Base-by-base conservation (phyloP, 2,113 vertebrate species). In the Scartelaos histophorus region DNA sequence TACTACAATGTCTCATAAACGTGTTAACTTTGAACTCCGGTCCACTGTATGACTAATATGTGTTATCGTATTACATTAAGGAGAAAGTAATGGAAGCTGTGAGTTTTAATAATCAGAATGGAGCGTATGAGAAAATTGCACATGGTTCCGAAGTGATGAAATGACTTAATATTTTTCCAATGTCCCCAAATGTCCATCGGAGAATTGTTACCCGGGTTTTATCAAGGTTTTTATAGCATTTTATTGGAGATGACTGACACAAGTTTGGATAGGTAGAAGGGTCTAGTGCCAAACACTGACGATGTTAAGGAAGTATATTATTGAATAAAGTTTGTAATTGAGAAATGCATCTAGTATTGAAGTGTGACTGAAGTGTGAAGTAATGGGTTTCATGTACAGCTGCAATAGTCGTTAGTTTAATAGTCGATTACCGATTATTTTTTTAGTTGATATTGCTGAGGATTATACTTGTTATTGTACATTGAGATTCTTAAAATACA, bases 21-120 rank as follows among this genome's bases (percentile, higher is more conserved):
- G 61, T 58, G 70, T 84, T 75, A 89, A 89, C 89, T 92, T 91
- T 92, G 84, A 93, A 92, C 85, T 80, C 67, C 19, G 60, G 78
- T 89, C 90, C 88, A 82, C 60, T 16, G 64, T 80, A 87, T 91
- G 90, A 91, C 85, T 91, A 91, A 91, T 84, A 79, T 77, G 66
- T 85, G 91, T 91, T 87, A 90, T 85, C 75, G 88, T 87, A 85
- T 85, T 69, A 85, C 56, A 70, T 82, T 74, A 84, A 83, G 83
- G 67, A 77, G 79, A 74, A 45, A 65, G 82, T 82, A 74, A 91
- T 91, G 89, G 88, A 91, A 89, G 75, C 72, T 82, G 66, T 73
- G 71, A 82, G 65, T 54, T 49, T 53, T 38, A 47, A 47, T 56
- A 9, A 69, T 67, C 82, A 62, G 78, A 78, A 71, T 35, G 65